phyloP scores from a whole-genome alignment of 1,140 invertebrate genomes.

The Acromyrmex charruanus region DNA sequence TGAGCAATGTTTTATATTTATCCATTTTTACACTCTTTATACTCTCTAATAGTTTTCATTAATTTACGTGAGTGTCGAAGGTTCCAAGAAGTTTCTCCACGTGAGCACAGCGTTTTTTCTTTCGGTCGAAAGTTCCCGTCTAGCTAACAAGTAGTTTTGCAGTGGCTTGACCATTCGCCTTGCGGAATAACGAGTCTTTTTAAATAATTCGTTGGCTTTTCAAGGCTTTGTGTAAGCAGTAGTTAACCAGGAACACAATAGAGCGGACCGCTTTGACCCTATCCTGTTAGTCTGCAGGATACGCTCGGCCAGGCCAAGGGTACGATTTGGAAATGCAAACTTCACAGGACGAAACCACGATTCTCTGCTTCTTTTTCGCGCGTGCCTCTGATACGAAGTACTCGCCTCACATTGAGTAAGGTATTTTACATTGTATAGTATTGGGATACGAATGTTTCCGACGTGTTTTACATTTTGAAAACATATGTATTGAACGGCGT shows the following conservation, averaged over 20 bases:
- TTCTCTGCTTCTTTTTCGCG: background rate
- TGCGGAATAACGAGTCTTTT: conserved; percentile 71
- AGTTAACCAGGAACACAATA: conserved; percentile 73
- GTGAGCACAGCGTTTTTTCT: conserved; percentile 14
- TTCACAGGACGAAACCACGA: conserved; percentile 1
- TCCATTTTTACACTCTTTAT: background rate
- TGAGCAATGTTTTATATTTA: background rate
- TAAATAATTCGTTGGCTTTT: conserved; percentile 76
- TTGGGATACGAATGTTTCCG: conserved; percentile 34
- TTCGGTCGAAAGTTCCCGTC: background rate
- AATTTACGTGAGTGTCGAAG: background rate
- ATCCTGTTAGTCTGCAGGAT: conserved; percentile 17
- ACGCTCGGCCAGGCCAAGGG: conserved; percentile 5
- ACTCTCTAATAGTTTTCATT: background rate
- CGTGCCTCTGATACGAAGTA: conserved; percentile 62
- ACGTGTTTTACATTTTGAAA: conserved; percentile 28
- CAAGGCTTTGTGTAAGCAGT: conserved; percentile 74
- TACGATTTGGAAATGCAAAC: conserved; percentile 55
- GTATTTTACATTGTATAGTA: conserved; percentile 8
- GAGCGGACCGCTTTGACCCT: conserved; percentile 40
- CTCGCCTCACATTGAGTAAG: conserved; percentile 43
- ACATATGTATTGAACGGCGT: background rate
- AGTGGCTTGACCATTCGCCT: conserved; percentile 54
- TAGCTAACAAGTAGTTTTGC: conserved; percentile 39
- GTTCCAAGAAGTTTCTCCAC: background rate